These are phyloP conservation scores for Palythoa caribaeorum DNA, from an alignment of 92 coral and sea anemone species.

Conservation along the genomic window DNA sequence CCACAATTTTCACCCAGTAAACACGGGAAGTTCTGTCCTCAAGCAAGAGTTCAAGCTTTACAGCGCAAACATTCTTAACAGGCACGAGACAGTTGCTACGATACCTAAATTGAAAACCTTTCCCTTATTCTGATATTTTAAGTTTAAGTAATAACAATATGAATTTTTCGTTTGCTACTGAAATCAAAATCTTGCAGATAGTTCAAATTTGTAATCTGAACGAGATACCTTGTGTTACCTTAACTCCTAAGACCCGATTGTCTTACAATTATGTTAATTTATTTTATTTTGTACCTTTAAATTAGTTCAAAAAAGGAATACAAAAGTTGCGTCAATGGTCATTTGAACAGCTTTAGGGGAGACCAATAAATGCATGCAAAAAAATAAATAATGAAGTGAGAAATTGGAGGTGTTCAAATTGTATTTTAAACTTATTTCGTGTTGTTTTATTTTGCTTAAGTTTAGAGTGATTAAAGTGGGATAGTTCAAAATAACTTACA, in stretches of 20 bases:
- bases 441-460: background rate
- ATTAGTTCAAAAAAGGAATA: no score
- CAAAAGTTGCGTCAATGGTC: background rate
- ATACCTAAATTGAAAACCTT: background rate
- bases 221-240: background rate
- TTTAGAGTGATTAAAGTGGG: background rate
- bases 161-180: background rate
- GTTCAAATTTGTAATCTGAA: background rate
- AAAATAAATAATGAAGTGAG: background rate
- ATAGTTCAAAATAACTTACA: background rate
- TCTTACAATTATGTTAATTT: background rate
- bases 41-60: constrained; percentile 6
- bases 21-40: background rate
- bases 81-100: background rate
- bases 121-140: no score
- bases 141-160: background rate
- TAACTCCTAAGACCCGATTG: background rate
- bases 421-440: background rate
- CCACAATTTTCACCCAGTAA: background rate
- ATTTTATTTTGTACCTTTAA: background rate
- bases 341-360: constrained; percentile 39
- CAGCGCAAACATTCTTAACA: constrained; percentile 14
- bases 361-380: background rate
- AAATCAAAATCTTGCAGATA: background rate
- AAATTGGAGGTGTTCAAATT: background rate